Evolutionary conservation across 1,140 invertebrate genomes (phyloP).

Genomic region (Listronotus oregonensis): DNA sequence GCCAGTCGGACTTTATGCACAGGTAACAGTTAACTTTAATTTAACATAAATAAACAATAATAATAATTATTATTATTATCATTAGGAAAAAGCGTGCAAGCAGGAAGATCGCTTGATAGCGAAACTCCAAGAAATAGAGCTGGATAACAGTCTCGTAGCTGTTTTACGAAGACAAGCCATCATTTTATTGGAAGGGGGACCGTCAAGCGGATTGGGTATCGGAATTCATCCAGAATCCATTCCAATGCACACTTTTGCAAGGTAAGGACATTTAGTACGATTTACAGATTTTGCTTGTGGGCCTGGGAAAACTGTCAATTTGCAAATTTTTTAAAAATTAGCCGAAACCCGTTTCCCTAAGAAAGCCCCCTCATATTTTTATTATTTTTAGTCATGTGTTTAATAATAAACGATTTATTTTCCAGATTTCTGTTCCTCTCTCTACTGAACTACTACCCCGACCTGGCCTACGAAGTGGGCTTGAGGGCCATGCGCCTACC

Average conservation of each 20-base stretch:
- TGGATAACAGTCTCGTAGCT: conserved; percentile 70
- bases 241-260: conserved; percentile 82
- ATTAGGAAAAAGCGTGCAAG: conserved; percentile 69
- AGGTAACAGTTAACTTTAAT: conserved; percentile 56
- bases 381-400: too few relatives aligned
- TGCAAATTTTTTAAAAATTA: too few relatives aligned
- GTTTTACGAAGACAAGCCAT: conserved; percentile 65
- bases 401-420: not conserved
- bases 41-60: too few relatives aligned
- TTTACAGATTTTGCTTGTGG: not conserved
- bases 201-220: conserved; percentile 74
- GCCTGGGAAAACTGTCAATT: not conserved
- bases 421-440: conserved; percentile 74
- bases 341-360: too few relatives aligned
- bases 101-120: conserved; percentile 79
- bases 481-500: conserved; percentile 71
- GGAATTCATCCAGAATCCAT: conserved; percentile 77
- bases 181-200: conserved; percentile 72
- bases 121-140: conserved; percentile 75
- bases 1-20: conserved; percentile 78
- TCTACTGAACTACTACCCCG: conserved; percentile 72
- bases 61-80: conserved; percentile 12
- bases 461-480: conserved; percentile 75
- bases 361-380: too few relatives aligned
- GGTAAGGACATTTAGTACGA: not conserved